These are phyloP conservation scores for Achatina immaculata DNA, from an alignment of 1,140 invertebrate genomes.

Conservation along the genomic window DNA sequence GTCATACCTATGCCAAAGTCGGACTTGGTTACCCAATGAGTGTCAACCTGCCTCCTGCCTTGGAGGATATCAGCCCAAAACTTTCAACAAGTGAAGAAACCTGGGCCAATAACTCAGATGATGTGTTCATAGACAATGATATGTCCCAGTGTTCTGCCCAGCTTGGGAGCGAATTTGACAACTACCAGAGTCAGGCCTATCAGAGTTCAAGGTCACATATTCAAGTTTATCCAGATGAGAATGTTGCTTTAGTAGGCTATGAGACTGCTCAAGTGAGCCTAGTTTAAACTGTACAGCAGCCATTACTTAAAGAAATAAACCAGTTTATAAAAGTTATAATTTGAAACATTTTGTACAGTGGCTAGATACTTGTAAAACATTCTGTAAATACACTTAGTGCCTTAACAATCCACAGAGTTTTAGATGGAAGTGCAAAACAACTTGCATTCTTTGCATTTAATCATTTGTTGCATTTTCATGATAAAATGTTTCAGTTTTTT, in stretches of 20 bases:
- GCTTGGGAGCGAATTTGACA: constrained; percentile 25
- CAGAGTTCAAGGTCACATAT: constrained; percentile 31
- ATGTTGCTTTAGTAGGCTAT: constrained; percentile 38
- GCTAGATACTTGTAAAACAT: no score
- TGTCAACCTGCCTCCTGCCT: not conserved
- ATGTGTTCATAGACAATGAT: constrained; percentile 38
- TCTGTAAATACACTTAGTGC: no score
- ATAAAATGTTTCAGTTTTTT: no score
- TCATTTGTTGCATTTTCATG: no score
- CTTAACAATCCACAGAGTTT: no score
- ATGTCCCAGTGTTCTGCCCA: not conserved
- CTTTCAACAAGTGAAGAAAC: not conserved
- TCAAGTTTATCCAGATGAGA: constrained; percentile 46
- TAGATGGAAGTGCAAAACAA: no score
- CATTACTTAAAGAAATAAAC: no score
- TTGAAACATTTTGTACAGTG: no score
- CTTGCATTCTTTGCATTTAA: no score
- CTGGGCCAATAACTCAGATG: constrained; percentile 24
- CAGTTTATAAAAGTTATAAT: no score
- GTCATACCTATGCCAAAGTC: constrained; percentile 12
- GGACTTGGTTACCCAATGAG: not conserved
- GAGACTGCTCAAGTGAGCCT: constrained; percentile 46
- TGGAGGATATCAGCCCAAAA: constrained; percentile 25
- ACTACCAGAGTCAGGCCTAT: constrained; percentile 27
- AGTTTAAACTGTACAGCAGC: constrained; percentile 39